Conservation (phyloP, 2,113 vertebrate genomes). For the Dromaius novaehollandiae region DNA sequence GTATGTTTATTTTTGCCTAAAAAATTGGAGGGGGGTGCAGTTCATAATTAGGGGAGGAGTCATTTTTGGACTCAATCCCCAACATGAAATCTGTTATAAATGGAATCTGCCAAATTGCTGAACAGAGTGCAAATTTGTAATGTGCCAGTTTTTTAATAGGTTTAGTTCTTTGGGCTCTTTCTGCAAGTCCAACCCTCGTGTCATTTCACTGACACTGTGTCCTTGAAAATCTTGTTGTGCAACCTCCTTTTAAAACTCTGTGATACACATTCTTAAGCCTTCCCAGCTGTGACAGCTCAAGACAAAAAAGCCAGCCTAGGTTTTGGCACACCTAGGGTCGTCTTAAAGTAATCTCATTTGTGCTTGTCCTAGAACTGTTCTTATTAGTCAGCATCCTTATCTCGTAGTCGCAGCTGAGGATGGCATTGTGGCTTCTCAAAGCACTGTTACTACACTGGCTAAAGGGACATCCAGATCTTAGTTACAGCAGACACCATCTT, state of each 20-base stretch:
- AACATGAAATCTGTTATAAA: slow-evolving; percentile 78
- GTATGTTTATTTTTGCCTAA: neutral
- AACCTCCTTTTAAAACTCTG: neutral
- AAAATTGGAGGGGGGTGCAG: neutral
- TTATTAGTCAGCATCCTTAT: slow-evolving; percentile 72
- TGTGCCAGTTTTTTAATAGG: slow-evolving; percentile 77
- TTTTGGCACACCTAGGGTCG: slow-evolving; percentile 68
- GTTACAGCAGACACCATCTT: slow-evolving; percentile 67
- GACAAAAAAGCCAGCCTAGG: slow-evolving; percentile 55
- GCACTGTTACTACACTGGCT: slow-evolving; percentile 22
- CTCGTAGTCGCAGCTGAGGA: slow-evolving; percentile 63
- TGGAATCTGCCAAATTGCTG: slow-evolving; percentile 77
- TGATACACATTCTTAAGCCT: slow-evolving; percentile 45
- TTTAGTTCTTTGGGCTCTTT: slow-evolving; percentile 69
- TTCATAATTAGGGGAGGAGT: slow-evolving; percentile 77
- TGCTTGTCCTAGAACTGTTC: slow-evolving; percentile 64
- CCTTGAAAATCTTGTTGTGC: slow-evolving; percentile 66
- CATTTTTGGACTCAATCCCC: slow-evolving; percentile 69
- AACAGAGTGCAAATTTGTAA: slow-evolving; percentile 63
- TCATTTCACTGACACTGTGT: slow-evolving; percentile 65
- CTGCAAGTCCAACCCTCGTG: slow-evolving; percentile 60
- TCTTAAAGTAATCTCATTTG: slow-evolving; percentile 73
- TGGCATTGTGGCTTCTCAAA: slow-evolving; percentile 59
- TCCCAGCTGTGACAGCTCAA: slow-evolving; percentile 40
- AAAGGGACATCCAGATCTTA: slow-evolving; percentile 64